These are phyloP conservation scores for Prochilodus magdalenae DNA, from an alignment of 2,113 vertebrate genomes.

Conservation along the genomic window DNA sequence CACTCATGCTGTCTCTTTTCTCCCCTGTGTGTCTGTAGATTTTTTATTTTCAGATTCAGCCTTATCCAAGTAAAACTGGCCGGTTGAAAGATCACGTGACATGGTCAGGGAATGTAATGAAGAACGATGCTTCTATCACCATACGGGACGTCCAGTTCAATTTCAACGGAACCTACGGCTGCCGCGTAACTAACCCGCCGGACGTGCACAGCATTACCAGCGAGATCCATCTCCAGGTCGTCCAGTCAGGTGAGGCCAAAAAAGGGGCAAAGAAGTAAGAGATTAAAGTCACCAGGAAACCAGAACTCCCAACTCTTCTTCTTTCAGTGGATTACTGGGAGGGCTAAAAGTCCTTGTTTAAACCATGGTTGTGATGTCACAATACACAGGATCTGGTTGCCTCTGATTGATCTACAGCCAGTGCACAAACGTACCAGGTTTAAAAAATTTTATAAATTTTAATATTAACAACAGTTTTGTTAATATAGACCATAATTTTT, in stretches of 20 bases:
- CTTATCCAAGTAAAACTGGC: conserved; percentile 67
- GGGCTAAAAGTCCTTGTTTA: no score
- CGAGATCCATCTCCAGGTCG: conserved; percentile 81
- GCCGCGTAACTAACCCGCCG: conserved; percentile 88
- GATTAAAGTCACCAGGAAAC: neutral
- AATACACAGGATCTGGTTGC: no score
- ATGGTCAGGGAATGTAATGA: conserved; percentile 85
- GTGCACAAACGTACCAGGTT: no score
- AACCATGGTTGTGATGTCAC: no score
- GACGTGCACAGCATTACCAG: conserved; percentile 83
- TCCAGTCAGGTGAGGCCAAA: conserved; percentile 66
- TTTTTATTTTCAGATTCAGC: conserved; percentile 78
- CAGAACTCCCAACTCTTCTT: no score
- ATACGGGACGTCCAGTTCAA: conserved; percentile 80
- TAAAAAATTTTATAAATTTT: no score
- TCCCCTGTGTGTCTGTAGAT: conserved; percentile 71
- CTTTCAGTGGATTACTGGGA: no score
- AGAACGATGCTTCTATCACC: conserved; percentile 81
- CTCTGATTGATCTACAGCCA: no score
- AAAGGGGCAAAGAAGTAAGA: neutral
- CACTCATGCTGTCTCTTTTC: no score
- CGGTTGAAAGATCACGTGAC: conserved; percentile 80
- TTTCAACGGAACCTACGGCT: conserved; percentile 91
- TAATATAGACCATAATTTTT: no score
- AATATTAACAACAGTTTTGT: no score